Evolutionary conservation across 2,797 vertebrate genomes (phyloP).

Genomic region (Macropodus opercularis): DNA sequence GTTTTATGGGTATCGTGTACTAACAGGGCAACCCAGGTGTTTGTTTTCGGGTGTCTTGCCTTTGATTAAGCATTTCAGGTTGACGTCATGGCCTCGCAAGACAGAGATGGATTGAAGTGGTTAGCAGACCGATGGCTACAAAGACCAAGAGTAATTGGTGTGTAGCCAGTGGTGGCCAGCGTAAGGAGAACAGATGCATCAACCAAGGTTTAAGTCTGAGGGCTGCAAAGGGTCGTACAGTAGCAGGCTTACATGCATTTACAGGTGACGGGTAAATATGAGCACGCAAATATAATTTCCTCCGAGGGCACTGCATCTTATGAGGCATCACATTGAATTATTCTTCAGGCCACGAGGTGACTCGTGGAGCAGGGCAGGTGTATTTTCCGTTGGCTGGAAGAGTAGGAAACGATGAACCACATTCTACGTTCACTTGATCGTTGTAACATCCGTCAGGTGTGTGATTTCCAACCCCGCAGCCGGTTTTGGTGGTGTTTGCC

Average conservation of each 20-base stretch:
- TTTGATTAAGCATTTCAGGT: constrained; percentile 72
- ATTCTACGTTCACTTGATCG: constrained; percentile 18
- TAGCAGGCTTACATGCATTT: constrained; percentile 67
- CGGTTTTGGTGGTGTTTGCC: constrained; percentile 23
- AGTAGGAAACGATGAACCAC: constrained; percentile 44
- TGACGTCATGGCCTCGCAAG: constrained; percentile 74
- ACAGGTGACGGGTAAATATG: constrained; percentile 73
- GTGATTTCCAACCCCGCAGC: constrained; percentile 31
- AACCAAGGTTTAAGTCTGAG: constrained; percentile 69
- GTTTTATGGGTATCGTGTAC: constrained; percentile 55
- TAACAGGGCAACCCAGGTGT: constrained; percentile 54
- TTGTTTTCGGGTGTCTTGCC: constrained; percentile 60
- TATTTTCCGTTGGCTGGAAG: constrained; percentile 44
- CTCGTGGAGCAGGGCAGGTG: constrained; percentile 46
- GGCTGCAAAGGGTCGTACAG: constrained; percentile 67
- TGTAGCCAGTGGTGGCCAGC: constrained; percentile 74
- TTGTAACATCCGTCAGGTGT: constrained; percentile 46
- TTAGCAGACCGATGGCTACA: constrained; percentile 80
- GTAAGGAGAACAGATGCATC: constrained; percentile 81
- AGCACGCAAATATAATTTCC: constrained; percentile 60
- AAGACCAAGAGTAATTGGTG: constrained; percentile 84
- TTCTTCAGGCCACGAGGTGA: constrained; percentile 62
- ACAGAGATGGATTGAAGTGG: constrained; percentile 85
- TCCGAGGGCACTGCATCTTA: constrained; percentile 55
- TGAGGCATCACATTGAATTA: constrained; percentile 69